phyloP scores from a whole-genome alignment of 2,797 vertebrate species.

The Scarus forsteni region DNA sequence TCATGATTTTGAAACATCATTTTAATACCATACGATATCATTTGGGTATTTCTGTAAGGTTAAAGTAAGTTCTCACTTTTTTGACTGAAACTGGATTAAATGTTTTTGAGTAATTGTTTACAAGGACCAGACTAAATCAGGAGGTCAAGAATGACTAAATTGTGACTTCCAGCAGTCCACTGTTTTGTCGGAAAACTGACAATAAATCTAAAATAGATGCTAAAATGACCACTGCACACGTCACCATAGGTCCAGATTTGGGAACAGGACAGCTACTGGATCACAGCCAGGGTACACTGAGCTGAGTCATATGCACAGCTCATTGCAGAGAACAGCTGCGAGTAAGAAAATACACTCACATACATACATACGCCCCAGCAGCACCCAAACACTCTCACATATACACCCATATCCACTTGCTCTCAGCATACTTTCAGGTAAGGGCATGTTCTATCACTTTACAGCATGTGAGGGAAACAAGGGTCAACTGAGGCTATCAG shows the following conservation, averaged over 20 bases:
- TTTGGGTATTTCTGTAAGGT: too few species aligned
- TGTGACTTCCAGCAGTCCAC: too few species aligned
- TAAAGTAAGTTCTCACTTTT: too few species aligned
- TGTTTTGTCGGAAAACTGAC: too few species aligned
- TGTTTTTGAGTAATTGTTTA: too few species aligned
- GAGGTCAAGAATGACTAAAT: too few species aligned
- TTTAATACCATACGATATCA: too few species aligned
- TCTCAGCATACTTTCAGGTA: conserved; percentile 27
- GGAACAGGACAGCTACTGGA: conserved; percentile 32
- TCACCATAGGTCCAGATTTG: conserved; percentile 46
- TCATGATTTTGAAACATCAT: too few species aligned
- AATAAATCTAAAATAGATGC: too few species aligned
- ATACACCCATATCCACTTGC: conserved; percentile 30
- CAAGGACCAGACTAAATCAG: too few species aligned
- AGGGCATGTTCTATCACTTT: conserved; percentile 4
- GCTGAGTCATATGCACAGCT: conserved; percentile 67
- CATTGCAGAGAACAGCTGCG: conserved; percentile 54
- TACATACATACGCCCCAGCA: conserved; percentile 32
- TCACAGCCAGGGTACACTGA: conserved; percentile 39
- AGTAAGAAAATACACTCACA: conserved; percentile 49
- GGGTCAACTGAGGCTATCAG: conserved; percentile 39
- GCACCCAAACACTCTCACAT: conserved; percentile 48
- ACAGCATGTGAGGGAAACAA: neutral
- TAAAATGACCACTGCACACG: neutral
- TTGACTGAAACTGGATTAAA: too few species aligned